phyloP scores from a whole-genome alignment of 2,888 invertebrate species.

The Caenorhabditis virilis region DNA sequence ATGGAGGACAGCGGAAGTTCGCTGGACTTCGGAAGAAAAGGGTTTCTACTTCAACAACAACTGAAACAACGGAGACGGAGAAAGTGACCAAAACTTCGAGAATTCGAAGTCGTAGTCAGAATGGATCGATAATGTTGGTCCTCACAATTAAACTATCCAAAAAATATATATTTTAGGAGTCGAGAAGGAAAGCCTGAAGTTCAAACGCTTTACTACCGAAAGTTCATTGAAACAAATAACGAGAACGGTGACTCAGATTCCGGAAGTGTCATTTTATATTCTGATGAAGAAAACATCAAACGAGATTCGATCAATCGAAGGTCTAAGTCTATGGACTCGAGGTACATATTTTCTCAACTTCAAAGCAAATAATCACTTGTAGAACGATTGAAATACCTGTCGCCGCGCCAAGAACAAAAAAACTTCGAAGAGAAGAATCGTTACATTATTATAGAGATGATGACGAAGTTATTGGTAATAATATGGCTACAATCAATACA shows the following conservation, averaged over 20 bases:
- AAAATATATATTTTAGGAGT: too few relatives aligned
- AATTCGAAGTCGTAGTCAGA: constrained; percentile 29
- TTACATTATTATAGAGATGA: constrained; percentile 26
- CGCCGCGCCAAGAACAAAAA: constrained; percentile 20
- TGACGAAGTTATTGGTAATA: constrained; percentile 1
- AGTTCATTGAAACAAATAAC: constrained; percentile 20
- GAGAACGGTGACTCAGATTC: too few relatives aligned
- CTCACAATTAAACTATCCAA: too few relatives aligned
- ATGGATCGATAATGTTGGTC: too few relatives aligned
- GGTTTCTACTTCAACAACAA: constrained; percentile 14
- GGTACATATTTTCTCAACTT: too few relatives aligned
- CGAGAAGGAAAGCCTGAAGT: constrained; percentile 18
- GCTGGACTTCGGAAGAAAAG: constrained; percentile 23
- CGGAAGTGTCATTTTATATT: too few relatives aligned
- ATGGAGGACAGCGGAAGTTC: constrained; percentile 24
- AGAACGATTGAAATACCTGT: constrained; percentile 1
- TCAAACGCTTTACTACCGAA: constrained; percentile 32
- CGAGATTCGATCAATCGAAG: constrained; percentile 12
- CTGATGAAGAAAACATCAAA: neutral
- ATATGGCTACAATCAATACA: too few relatives aligned
- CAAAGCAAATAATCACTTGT: too few relatives aligned
- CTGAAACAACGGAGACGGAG: constrained; percentile 21
- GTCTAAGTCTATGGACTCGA: neutral
- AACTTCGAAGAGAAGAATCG: constrained; percentile 27
- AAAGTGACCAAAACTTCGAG: constrained; percentile 25